Evolutionary conservation across 2,113 vertebrate genomes (phyloP), one percentile per base, ranked within the genome.

Genomic region (Tenebrosternarchus preto): DNA sequence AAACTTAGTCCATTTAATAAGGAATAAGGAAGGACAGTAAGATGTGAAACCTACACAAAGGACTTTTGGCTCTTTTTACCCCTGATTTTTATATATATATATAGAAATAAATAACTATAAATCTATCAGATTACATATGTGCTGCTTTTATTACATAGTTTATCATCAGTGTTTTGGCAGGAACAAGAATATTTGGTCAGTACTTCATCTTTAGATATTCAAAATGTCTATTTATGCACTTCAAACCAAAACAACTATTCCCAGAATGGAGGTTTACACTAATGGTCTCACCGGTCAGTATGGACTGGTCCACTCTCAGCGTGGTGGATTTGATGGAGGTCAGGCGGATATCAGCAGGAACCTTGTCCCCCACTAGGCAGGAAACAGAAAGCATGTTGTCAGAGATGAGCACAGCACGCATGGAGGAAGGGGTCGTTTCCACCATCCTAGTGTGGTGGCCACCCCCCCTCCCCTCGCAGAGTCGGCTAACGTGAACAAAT

Each of bases 281-380:
- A 57, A 56, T 7, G 0, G 11, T 59, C 82, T 89, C 87, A 99
- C 98, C 98, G 92, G 97, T 99, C 69, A 99, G 95, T 86, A 99
- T 99, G 1, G 98, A 99, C 83, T 99, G 98, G 91, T 99, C 98
- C 66, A 99, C 96, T 80, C 98, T 92, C 39, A 99, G 93, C 43
- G 98, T 99, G 70, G 98, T 99, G 43, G 98, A 99, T 83, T 97
- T 99, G 92, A 99, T 99, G 43, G 96, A 98, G 36, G 96, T 94
- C 85, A 99, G 91, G 83, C 98, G 94, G 90, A 99, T 99, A 87
- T 99, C 98, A 72, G 98, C 97, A 88, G 97, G 97, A 90, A 98
- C 98, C 93, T 99, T 99, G 91, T 99, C 98, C 80, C 98, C 98
- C 93, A 99, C 98, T 99, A 87, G 83, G 88, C 78, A 88, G 73